phyloP scores from a whole-genome alignment of 2,113 vertebrate species.

The Ascaphus truei region DNA sequence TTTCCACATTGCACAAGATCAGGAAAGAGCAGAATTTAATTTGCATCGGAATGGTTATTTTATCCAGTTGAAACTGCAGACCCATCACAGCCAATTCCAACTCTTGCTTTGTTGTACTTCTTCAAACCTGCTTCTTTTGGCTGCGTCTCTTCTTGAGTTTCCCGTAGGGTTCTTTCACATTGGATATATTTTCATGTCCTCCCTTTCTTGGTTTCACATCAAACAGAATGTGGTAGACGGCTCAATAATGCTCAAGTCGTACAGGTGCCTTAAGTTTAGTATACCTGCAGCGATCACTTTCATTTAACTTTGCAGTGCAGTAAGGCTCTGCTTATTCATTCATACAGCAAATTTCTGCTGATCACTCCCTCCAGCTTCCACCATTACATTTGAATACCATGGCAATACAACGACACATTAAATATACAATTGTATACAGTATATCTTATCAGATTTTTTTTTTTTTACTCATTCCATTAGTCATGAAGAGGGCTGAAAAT shows the following conservation, averaged over 20 bases:
- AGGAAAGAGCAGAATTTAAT: neutral
- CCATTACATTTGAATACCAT: neutral
- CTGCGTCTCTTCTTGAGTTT: constrained; percentile 21
- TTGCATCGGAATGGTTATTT: neutral
- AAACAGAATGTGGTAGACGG: constrained; percentile 23
- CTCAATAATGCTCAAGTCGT: constrained; percentile 21
- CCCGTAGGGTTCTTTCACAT: constrained; percentile 16
- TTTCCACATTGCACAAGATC: neutral
- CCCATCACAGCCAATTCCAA: neutral
- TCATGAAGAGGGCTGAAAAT: too few species aligned
- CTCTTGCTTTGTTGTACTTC: constrained; percentile 7
- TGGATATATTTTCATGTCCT: constrained; percentile 33
- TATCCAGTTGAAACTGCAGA: neutral
- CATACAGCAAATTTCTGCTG: neutral
- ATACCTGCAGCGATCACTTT: constrained; percentile 12
- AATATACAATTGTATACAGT: neutral
- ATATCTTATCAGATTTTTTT: too few species aligned
- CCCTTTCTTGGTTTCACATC: constrained; percentile 20
- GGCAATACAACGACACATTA: neutral
- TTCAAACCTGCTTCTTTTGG: neutral
- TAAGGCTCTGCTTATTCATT: neutral
- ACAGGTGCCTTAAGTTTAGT: constrained; percentile 25
- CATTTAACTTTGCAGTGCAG: constrained; percentile 5
- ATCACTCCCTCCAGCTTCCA: neutral
- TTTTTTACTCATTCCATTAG: too few species aligned